These are phyloP conservation scores for Tinamus major DNA, from an alignment of 2,797 vertebrate species.

Conservation along the genomic window DNA sequence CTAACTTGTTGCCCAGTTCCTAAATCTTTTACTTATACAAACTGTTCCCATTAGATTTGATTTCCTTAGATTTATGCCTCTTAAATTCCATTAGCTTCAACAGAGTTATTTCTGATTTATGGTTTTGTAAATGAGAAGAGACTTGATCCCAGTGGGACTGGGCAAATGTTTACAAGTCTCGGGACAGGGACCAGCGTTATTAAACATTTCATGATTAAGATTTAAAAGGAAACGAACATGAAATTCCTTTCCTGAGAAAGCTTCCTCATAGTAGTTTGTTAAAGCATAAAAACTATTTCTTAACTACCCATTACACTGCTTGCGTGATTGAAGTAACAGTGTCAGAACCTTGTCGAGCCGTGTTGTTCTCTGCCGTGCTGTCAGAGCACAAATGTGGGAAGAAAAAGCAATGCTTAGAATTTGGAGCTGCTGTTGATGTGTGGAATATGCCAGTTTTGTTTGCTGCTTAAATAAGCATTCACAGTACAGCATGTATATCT, in stretches of 20 bases:
- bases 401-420: background rate
- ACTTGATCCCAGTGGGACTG: background rate
- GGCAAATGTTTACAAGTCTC: background rate
- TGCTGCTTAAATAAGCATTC: background rate
- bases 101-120: conserved; percentile 30
- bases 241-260: background rate
- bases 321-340: background rate
- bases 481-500: background rate
- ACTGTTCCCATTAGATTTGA: background rate
- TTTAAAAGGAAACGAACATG: conserved; percentile 43
- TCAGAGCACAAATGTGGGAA: background rate
- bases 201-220: conserved; percentile 11
- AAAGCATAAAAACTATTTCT: conserved; percentile 42
- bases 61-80: conserved; percentile 14
- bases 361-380: background rate
- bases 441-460: background rate
- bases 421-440: background rate
- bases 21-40: conserved; percentile 15
- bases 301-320: conserved; percentile 6
- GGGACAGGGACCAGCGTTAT: background rate
- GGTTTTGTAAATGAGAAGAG: conserved; percentile 11
- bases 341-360: conserved; percentile 18
- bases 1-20: background rate
- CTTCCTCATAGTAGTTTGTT: conserved; percentile 43
- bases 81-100: conserved; percentile 42